Conservation (phyloP, 30 jellyfish, hydroid and myxozoan species). For the Aurelia sp. region DNA sequence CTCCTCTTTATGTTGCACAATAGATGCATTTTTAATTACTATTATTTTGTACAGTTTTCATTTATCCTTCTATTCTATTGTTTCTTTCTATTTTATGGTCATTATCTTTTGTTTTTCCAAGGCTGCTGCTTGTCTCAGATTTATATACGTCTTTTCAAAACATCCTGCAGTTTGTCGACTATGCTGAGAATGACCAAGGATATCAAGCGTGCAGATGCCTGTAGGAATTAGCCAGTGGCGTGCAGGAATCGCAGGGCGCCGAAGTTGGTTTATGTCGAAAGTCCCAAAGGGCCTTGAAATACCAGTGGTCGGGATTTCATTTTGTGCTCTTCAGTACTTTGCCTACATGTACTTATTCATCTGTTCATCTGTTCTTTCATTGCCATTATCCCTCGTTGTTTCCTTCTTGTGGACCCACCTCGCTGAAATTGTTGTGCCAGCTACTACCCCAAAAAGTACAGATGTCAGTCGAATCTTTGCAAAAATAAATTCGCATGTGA, state of each 20-base stretch:
- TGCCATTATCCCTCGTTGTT: no score
- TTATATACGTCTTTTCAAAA: constrained; percentile 7
- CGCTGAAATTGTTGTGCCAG: constrained; percentile 46
- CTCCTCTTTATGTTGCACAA: no score
- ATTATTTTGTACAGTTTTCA: no score
- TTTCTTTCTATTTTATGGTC: constrained; percentile 1
- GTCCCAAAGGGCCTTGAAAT: constrained; percentile 46
- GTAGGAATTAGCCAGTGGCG: constrained; percentile 61
- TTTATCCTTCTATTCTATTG: not conserved
- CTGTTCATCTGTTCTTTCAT: no score
- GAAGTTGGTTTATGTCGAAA: constrained; percentile 26
- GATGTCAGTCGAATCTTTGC: constrained; percentile 40
- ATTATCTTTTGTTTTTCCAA: constrained; percentile 17
- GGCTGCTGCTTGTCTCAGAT: constrained; percentile 37
- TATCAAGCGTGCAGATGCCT: constrained; percentile 58
- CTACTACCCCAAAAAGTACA: constrained; percentile 30
- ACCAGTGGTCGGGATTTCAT: constrained; percentile 34
- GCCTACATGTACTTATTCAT: no score
- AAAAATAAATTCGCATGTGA: not conserved
- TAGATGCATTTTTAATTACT: no score
- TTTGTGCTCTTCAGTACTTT: not conserved
- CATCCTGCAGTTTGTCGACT: constrained; percentile 28
- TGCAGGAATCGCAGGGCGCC: constrained; percentile 59
- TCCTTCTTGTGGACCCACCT: constrained; percentile 47
- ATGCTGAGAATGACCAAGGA: not conserved